Evolutionary conservation across 1,140 invertebrate species (phyloP), one percentile per base, ranked within the genome.

Genomic region (Geopemphigus sp.): DNA sequence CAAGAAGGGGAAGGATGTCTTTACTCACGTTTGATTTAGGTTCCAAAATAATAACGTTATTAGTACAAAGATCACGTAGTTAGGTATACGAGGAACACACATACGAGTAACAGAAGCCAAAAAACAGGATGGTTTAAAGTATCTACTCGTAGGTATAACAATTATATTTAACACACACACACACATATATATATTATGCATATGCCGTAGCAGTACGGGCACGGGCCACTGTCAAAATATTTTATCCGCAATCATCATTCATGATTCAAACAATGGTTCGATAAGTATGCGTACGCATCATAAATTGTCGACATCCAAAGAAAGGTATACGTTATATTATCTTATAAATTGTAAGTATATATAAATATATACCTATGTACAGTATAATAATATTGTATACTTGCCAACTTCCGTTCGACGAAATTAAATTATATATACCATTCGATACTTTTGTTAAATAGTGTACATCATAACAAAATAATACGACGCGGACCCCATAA

Each of bases 201-300:
- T 57, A 15, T 8, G 32, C 47, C 11, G 32, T 39, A 39, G 32
- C 32, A 8, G 8, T 50, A 50, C 26, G 26, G 70, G 72, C 72
- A 74, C 72, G 72, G 72, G 72, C 53, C 53, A 74, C 72, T 56
- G 72, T 74, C 72, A 57, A 74, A 74, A 74, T 74, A 74, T 56
- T 74, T 56, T 74, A 74, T 72, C 39, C 47, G 8, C 68, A 12
- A 5, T 5, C 47, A 54, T 14, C 3, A 15, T 74, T 39, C 68
- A 54, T n/a, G 0, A 22, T 74, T 39, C 19, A 22, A 74, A 74
- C 72, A 74, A 74, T 74, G 29, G 72, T 74, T 56, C 10, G 19
- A 32, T 50, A 64, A 50, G 10, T 72, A 53, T 53, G 14, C 19
- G 53, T 73, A 73, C 53, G 50, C 53, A 32, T 32, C 24, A 73